Percentiles rank a stretch among this genome's conserved stretches.
Conservation (phyloP, 2,113 vertebrate genomes). For the Solenodon paradoxus region DNA sequence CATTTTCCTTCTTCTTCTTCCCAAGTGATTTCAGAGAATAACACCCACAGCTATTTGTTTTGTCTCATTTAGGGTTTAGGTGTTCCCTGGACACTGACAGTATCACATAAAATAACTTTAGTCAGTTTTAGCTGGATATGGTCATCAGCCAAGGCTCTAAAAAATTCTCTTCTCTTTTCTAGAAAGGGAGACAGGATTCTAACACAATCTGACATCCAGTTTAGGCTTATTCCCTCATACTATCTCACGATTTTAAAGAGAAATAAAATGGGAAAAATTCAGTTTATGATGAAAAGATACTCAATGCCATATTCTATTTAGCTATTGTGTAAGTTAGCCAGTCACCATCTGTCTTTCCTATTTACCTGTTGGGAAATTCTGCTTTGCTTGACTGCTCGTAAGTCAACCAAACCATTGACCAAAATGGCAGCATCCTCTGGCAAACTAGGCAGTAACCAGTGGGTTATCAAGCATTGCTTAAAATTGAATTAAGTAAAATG, state of each 20-base stretch:
- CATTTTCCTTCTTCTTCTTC: background rate
- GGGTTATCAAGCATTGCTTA: background rate
- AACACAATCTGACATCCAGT: background rate
- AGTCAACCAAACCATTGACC: background rate
- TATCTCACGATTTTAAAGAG: background rate
- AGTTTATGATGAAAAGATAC: no score
- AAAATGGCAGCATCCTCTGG: background rate
- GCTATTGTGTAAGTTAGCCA: no score
- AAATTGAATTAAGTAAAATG: no score
- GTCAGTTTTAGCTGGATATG: background rate
- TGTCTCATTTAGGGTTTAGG: background rate
- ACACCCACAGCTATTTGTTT: accelerated
- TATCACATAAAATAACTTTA: background rate
- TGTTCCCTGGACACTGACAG: no score
- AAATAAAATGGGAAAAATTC: no score
- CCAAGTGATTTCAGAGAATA: background rate
- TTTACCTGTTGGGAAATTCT: background rate
- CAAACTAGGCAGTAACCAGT: background rate
- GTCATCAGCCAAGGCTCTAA: background rate
- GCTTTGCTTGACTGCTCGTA: background rate
- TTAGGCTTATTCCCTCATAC: background rate
- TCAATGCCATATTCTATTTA: background rate
- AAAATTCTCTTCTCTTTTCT: background rate
- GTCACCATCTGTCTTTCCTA: background rate
- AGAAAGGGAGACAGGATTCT: background rate